Evolutionary conservation across 2,113 vertebrate genomes (phyloP).

Genomic region (Anser brachyrhynchus): DNA sequence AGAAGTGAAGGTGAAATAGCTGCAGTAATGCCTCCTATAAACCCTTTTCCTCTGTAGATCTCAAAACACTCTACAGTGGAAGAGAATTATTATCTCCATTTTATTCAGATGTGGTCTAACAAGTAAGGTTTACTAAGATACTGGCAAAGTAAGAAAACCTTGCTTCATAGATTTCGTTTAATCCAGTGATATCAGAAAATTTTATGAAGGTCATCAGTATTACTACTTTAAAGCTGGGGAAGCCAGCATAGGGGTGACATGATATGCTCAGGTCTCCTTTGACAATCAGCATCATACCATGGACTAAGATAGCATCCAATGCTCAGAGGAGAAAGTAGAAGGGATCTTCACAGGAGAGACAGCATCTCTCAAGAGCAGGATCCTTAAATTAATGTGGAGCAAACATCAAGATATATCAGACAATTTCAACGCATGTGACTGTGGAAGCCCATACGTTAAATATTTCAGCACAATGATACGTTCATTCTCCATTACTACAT

Average conservation of each 20-base stretch:
- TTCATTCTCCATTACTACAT: neutral
- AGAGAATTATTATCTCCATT: neutral
- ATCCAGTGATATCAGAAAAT: neutral
- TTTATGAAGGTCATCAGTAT: neutral
- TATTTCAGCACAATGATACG: neutral
- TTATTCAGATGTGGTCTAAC: neutral
- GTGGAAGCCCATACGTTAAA: neutral
- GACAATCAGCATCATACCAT: neutral
- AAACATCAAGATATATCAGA: neutral
- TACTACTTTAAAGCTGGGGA: neutral
- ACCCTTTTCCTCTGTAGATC: neutral
- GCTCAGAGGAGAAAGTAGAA: neutral
- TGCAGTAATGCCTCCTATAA: neutral
- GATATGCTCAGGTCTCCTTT: neutral
- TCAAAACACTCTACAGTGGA: neutral
- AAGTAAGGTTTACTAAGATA: neutral
- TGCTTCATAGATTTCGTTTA: neutral
- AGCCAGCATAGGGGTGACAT: fast-evolving
- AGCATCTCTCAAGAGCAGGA: neutral
- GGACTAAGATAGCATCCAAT: neutral
- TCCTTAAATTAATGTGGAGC: neutral
- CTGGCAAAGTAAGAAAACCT: neutral
- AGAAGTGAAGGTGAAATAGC: neutral
- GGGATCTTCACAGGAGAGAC: neutral
- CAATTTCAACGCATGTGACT: neutral